Evolutionary conservation across 2,113 vertebrate genomes (phyloP).

Genomic region (Ctenomys sociabilis): DNA sequence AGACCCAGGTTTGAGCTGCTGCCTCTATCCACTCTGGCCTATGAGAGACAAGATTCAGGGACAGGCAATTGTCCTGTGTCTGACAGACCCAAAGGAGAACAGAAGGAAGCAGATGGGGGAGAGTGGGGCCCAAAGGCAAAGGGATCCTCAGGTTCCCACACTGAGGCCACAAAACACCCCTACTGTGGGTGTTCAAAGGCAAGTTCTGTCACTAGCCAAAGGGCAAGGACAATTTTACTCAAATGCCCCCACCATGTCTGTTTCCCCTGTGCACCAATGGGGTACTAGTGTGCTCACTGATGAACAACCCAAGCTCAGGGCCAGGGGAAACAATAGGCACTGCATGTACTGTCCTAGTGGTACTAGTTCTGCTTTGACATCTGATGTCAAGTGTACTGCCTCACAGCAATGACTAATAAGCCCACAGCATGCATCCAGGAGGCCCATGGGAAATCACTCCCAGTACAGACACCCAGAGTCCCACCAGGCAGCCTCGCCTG

Average conservation of each 20-base stretch:
- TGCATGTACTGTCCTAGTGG: no score
- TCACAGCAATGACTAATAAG: not conserved
- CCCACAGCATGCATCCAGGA: not conserved
- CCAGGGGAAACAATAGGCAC: not conserved
- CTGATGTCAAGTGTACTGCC: not conserved
- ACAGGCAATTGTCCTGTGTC: not conserved
- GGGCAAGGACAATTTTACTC: not conserved
- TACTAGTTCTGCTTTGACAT: not conserved
- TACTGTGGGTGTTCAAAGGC: not conserved
- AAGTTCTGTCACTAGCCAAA: not conserved
- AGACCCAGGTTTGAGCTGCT: not conserved
- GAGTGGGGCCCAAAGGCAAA: not conserved
- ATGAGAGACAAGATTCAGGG: accelerated
- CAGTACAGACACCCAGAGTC: not conserved
- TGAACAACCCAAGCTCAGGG: not conserved
- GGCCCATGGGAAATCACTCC: not conserved
- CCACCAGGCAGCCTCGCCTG: not conserved
- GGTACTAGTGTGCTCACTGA: accelerated
- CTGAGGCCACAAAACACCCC: not conserved
- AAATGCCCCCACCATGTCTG: not conserved
- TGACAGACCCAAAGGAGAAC: not conserved
- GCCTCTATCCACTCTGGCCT: not conserved
- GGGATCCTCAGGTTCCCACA: accelerated
- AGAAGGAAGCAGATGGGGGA: not conserved
- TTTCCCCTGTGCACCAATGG: not conserved